A percentile compares a stretch with the other conserved stretches of the same genome.
phyloP scores from a whole-genome alignment of 2,888 invertebrate species.

The Byasa hedistus region DNA sequence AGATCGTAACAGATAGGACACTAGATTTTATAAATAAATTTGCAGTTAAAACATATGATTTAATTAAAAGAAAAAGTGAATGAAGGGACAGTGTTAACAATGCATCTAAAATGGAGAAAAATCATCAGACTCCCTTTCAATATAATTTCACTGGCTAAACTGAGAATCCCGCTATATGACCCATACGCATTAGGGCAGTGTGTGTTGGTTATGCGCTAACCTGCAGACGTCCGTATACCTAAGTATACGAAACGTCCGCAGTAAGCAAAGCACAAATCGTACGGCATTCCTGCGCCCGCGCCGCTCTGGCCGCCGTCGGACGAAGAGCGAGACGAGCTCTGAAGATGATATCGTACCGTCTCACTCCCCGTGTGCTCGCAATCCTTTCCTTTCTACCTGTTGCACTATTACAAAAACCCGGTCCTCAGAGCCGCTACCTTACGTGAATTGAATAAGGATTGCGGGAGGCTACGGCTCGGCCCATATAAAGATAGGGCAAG shows the following conservation, averaged over 20 bases:
- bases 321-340: conserved; percentile 56
- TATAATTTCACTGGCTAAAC: conserved; percentile 80
- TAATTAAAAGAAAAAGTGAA: conserved; percentile 4
- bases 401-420: conserved; percentile 79
- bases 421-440: conserved; percentile 79
- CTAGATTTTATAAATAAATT: no score
- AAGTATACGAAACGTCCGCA: conserved; percentile 56
- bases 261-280: conserved; percentile 75
- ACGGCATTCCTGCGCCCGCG: conserved; percentile 76
- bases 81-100: conserved; percentile 33
- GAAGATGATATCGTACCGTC: conserved; percentile 54
- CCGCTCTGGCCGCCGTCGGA: conserved; percentile 35
- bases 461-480: conserved; percentile 76
- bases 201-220: conserved; percentile 67
- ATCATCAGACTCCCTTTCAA: conserved; percentile 78
- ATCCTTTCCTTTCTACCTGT: conserved; percentile 81
- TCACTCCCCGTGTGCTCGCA: conserved; percentile 64
- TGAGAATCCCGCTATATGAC: conserved; percentile 78
- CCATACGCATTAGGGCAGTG: conserved; percentile 80
- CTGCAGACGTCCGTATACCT: conserved; percentile 62
- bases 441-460: conserved; percentile 79
- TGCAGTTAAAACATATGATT: no score
- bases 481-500: conserved; percentile 78
- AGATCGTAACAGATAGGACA: no score
- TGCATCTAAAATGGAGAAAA: conserved; percentile 61